Evolutionary conservation across 2,797 vertebrate species (phyloP), one percentile per base, ranked within the genome.

Genomic region (Miichthys miiuy): DNA sequence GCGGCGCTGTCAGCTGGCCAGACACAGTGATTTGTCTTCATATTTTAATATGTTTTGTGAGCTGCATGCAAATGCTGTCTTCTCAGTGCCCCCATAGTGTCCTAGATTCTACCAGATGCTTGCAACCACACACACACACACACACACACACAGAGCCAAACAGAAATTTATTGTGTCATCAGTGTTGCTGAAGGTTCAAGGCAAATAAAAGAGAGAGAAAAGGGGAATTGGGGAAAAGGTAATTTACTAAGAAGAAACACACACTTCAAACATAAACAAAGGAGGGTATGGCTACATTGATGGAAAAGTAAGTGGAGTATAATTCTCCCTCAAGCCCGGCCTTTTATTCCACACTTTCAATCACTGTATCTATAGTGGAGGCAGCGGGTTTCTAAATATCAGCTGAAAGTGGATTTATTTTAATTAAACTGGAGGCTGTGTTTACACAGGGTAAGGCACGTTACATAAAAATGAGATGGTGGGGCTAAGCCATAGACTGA

Each of bases 331-430:
- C 81, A 72, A 80, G 81, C 75, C 38, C 55, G 64, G 77, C 80
- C 82, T 88, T 91, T 93, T 90, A 89, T 89, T 87, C 74, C 71
- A 71, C 57, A 30, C 87, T 83, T 87, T 94, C 89, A 91, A 91
- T 92, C 94, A 91, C 88, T 87, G 84, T 88, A 93, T 93, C 92
- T 90, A 83, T 87, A 77, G 87, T 63, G 46, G 68, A 82, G 78
- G 75, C 75, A 80, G 74, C 47, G 41, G 80, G 82, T 90, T 91
- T 88, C 88, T 90, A 92, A 94, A 95, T 91, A 95, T 95, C 88
- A 93, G 88, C 88, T 81, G 82, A 91, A 91, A 88, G 91, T 89
- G 91, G 94, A 95, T 96, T 94, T 93, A 95, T 95, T 95, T 95
- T 95, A 95, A 96, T 96, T 95, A 94, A 95, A 94, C 91, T 75